Evolutionary conservation across 2,113 vertebrate genomes (phyloP).

Genomic region (Propithecus coquereli): DNA sequence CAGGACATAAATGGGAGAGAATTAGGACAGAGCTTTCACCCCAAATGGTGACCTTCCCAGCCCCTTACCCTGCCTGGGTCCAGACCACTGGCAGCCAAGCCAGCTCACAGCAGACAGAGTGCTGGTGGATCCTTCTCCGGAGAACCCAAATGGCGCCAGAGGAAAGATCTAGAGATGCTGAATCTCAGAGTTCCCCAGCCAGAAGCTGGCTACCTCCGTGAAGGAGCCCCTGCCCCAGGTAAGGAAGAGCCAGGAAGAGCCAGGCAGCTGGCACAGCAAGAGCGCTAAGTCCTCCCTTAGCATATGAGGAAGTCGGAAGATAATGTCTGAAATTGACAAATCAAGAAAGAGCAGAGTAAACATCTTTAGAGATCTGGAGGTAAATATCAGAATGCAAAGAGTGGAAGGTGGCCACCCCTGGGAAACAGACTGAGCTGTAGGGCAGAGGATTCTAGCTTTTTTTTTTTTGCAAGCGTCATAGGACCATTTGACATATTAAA

Average conservation of each 20-base stretch:
- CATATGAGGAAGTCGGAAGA: not conserved
- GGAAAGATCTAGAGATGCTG: not conserved
- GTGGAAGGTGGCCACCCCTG: not conserved
- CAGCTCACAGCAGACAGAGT: not conserved
- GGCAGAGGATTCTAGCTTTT: not conserved
- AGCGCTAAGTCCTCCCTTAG: not conserved
- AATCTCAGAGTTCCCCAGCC: not conserved
- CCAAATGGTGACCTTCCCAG: not conserved
- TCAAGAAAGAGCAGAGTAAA: not conserved
- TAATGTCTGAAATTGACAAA: not conserved
- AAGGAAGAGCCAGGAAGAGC: not conserved
- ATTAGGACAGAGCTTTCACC: too few species aligned
- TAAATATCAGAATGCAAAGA: not conserved
- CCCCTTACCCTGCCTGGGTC: not conserved
- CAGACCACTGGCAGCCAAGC: not conserved
- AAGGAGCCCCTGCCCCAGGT: not conserved
- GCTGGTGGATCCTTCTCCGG: accelerated
- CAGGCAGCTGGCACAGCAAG: accelerated
- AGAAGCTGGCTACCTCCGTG: accelerated
- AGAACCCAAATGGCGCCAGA: not conserved
- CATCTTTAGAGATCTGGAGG: not conserved
- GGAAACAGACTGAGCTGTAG: not conserved
- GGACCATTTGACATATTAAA: not conserved
- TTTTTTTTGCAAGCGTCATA: not conserved
- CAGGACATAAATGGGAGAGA: not conserved